Conservation (phyloP, 1,140 invertebrate genomes). For the Druon quercuslanigerum region DNA sequence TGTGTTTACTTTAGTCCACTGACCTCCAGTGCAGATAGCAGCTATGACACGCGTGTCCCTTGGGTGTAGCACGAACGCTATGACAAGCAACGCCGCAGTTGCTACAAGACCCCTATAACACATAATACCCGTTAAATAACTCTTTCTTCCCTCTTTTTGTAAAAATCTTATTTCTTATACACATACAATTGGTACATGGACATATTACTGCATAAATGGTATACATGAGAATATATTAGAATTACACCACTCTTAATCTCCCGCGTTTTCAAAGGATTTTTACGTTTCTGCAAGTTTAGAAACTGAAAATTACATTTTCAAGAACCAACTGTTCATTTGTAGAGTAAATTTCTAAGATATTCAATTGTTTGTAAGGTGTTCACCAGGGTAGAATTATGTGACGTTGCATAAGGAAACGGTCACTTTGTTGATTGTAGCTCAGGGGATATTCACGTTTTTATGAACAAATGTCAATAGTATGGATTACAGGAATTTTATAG, state of each 20-base stretch:
- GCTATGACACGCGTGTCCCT: slow-evolving; percentile 86
- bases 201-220: slow-evolving; percentile 31
- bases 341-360: no score
- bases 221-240: slow-evolving; percentile 26
- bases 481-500: no score
- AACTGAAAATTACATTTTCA: no score
- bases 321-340: no score
- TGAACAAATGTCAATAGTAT: no score
- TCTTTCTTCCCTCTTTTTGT: slow-evolving; percentile 54
- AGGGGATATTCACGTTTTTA: no score
- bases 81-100: slow-evolving; percentile 87
- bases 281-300: no score
- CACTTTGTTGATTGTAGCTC: no score
- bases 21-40: slow-evolving; percentile 89
- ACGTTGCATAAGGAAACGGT: no score
- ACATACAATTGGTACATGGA: background rate
- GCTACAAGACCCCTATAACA: slow-evolving; percentile 81
- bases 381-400: no score
- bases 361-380: no score
- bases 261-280: background rate
- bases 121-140: slow-evolving; percentile 72
- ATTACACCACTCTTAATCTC: slow-evolving; percentile 30
- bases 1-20: slow-evolving; percentile 65
- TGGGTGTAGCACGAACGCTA: slow-evolving; percentile 83
- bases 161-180: slow-evolving; percentile 38